Evolutionary conservation across 1,140 invertebrate genomes (phyloP), one percentile per base, ranked within the genome.

Genomic region (Goniozus legneri): DNA sequence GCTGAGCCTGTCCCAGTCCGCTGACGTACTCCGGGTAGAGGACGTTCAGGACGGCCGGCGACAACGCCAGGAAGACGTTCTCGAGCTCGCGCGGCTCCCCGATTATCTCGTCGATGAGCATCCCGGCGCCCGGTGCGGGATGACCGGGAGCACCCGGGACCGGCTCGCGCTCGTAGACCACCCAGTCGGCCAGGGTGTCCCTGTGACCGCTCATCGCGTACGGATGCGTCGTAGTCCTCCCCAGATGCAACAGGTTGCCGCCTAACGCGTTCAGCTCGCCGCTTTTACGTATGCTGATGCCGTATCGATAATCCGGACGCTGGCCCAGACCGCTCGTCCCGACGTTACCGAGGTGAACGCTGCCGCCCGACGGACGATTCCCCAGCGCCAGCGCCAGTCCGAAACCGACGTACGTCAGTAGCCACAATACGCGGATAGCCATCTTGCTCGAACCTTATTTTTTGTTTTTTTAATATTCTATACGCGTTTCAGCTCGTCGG

Each of bases 341-440:
- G 65, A 47, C 44, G 59, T 53, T 32, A 60, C 48, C n/a, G n/a
- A n/a, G n/a, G 24, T 27, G 24, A 4, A 27, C 24, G 24, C 10
- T 27, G 10, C 24, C 24, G 52, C 54, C 56, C 27, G 57, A 51
- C 4, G 62, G 65, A 22, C 64, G 62, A 54, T 65, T 63, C 15
- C 53, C 65, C 33, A 69, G 47, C 20, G 56, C 56, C n/a, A 67
- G 40, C 19, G 65, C 64, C 32, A 67, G 53, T n/a, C 64, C 64
- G 15, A 66, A 45, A 54, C 67, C 65, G 43, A 65, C 65, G 55
- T 64, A 69, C 33, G 60, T 65, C 38, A 67, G 55, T 22, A 69
- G 50, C 62, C 62, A 66, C 45, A 69, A 54, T 47, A 64, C 58
- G 54, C 58, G 59, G 40, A 60, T 60, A 47, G 65, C 59, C 67